Evolutionary conservation across 1,140 invertebrate species (phyloP), one percentile per base, ranked within the genome.

Genomic region (Drosophila simulans): DNA sequence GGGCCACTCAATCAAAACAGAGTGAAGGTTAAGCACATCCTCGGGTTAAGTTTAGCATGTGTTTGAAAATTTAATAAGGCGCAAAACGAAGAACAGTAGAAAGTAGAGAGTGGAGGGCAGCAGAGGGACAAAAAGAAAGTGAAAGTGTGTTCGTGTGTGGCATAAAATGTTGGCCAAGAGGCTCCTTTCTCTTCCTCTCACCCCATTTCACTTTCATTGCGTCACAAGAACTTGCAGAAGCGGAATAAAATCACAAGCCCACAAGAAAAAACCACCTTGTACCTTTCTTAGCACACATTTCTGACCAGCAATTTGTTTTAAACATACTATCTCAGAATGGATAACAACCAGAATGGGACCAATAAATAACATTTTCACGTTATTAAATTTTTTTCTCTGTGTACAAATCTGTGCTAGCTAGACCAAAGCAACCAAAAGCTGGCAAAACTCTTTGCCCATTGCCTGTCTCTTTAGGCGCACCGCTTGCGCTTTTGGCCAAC

Each of bases 61-160:
- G 83, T 86, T 88, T 86, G 82, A 86, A 86, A 86, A 86, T 88
- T 83, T 88, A 86, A 86, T 86, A 86, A 88, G 83, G 65, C 82
- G 76, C 57, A 80, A 48, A 39, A 60, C 63, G 20, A 52, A 68
- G 48, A 48, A 2, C 7, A 37, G 45, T 15, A 15, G n/a, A 42
- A 31, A 43, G 39, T 37, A 13, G 13, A 42, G 8, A 31, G 57
- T 15, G 27, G 31, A 34, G 51, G 37, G 12, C n/a, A 37, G 37
- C 5, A 25, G 25, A 17, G 43, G 55, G 40, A 45, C 52, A 42
- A 40, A 7, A 31, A 13, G 12, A 73, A 31, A 74, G 58, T 53
- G 48, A 64, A 51, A 75, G 71, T 69, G 70, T 65, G 71, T 65
- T 43, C 72, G 71, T 75, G 60, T 56, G 72, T 48, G 62, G 73